Evolutionary conservation across 1,140 invertebrate genomes (phyloP), one percentile per base, ranked within the genome.

Genomic region (Aphelinus certus): DNA sequence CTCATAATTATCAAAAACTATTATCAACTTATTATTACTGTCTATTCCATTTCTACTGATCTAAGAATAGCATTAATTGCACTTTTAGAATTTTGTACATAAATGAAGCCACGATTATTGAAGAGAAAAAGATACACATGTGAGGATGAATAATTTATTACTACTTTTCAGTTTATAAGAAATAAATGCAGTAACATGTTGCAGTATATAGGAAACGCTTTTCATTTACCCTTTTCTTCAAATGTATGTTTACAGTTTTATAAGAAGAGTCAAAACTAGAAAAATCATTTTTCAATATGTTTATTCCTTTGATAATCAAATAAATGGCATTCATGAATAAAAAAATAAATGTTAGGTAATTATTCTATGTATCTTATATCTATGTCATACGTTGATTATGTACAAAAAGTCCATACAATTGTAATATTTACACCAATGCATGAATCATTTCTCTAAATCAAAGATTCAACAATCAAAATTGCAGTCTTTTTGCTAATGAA

Each of bases 401-500:
- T 75, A 75, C 73, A 75, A 66, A 49, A 78, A 64, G 63, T 79
- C 64, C 56, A 66, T 4, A 48, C 53, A 79, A 63, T 78, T 51
- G 43, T 51, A 56, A 47, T 72, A 75, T 62, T 60, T 45, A 67
- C n/a, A 73, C 42, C 77, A 10, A 60, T 62, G 47, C 42, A 71
- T 49, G 3, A 76, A 76, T 71, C 55, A 55, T 55, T 55, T 45
- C 9, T 6, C 58, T 74, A 74, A 73, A 67, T 62, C 51, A 72
- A 62, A 55, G 7, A 45, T 65, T 48, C 2, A 67, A 53, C 7
- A 68, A 60, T 88, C 85, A 91, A 88, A 91, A 92, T 79, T 91
- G 90, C 66, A 93, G 87, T 85, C 89, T 89, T 83, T 93, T 93
- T 2, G 92, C 91, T 76, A 92, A 83, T 45, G 90, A 90, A 42